Evolutionary conservation across 2,888 invertebrate genomes (phyloP).

Genomic region (Notocelia uddmanniana): DNA sequence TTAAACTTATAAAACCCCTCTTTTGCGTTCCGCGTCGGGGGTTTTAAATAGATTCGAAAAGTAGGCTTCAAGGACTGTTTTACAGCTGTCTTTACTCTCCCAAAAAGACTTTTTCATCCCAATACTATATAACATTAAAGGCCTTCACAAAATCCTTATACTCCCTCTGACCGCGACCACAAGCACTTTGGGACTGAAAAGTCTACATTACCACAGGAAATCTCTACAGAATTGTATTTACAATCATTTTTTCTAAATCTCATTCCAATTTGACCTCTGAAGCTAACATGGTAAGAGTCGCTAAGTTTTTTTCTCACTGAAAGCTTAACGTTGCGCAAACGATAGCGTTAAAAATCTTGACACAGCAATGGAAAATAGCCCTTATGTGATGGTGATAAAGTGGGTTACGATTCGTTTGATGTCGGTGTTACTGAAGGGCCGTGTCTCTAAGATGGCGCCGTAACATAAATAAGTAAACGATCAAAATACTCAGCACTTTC

Average conservation of each 20-base stretch:
- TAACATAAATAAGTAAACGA: slow-evolving; percentile 39
- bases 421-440: slow-evolving; percentile 32
- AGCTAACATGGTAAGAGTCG: not conserved
- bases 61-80: no score
- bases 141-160: slow-evolving; percentile 26
- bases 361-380: slow-evolving; percentile 9
- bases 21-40: no score
- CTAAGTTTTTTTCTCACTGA: not conserved
- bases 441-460: slow-evolving; percentile 12
- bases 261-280: not conserved
- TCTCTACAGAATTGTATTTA: slow-evolving; percentile 10
- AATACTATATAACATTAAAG: not conserved
- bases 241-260: not conserved
- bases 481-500: slow-evolving; percentile 36
- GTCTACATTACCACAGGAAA: slow-evolving; percentile 37
- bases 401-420: not conserved
- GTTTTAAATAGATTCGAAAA: no score
- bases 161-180: slow-evolving; percentile 26
- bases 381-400: not conserved
- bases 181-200: slow-evolving; percentile 41
- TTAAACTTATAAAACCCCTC: no score
- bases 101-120: no score
- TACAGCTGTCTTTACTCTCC: no score
- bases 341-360: not conserved
- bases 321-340: not conserved